Percentiles rank a stretch among this genome's conserved stretches.
These are phyloP conservation scores for Zenarchopterus dispar DNA, from an alignment of 2,797 vertebrate genomes.

Conservation along the genomic window DNA sequence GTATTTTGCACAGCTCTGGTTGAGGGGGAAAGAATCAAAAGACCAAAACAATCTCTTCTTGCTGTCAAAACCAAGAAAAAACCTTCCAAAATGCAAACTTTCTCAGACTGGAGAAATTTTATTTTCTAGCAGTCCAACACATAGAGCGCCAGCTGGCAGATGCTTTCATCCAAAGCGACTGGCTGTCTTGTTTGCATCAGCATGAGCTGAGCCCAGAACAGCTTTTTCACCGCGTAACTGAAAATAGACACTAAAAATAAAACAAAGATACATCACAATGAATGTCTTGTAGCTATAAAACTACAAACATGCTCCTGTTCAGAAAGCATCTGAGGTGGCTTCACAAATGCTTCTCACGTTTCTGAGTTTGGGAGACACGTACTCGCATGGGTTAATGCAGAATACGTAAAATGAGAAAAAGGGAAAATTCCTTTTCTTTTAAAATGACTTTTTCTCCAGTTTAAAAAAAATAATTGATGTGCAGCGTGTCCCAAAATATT, in stretches of 20 bases:
- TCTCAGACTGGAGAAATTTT: constrained; percentile 42
- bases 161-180: constrained; percentile 56
- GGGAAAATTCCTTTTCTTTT: constrained; percentile 16
- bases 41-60: constrained; percentile 41
- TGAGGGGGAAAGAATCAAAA: constrained; percentile 10
- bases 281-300: background rate
- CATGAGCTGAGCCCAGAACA: constrained; percentile 29
- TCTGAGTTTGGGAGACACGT: constrained; percentile 42
- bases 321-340: constrained; percentile 24
- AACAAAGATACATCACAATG: constrained; percentile 18
- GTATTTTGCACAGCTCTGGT: constrained; percentile 19
- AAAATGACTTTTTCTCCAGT: constrained; percentile 10
- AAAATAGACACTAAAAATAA: constrained; percentile 30
- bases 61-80: constrained; percentile 58
- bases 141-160: constrained; percentile 44
- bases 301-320: constrained; percentile 17
- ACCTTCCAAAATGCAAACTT: constrained; percentile 37
- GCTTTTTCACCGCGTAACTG: constrained; percentile 11
- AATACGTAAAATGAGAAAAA: constrained; percentile 44
- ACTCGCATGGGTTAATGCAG: constrained; percentile 44
- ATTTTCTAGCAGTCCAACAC: constrained; percentile 42
- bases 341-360: constrained; percentile 28
- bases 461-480: too few relatives aligned
- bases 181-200: constrained; percentile 56
- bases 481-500: too few relatives aligned